Percentiles rank a stretch among this genome's conserved stretches.
Evolutionary conservation across 2,888 invertebrate genomes (phyloP).

Genomic region (Ypsolopha sequella): DNA sequence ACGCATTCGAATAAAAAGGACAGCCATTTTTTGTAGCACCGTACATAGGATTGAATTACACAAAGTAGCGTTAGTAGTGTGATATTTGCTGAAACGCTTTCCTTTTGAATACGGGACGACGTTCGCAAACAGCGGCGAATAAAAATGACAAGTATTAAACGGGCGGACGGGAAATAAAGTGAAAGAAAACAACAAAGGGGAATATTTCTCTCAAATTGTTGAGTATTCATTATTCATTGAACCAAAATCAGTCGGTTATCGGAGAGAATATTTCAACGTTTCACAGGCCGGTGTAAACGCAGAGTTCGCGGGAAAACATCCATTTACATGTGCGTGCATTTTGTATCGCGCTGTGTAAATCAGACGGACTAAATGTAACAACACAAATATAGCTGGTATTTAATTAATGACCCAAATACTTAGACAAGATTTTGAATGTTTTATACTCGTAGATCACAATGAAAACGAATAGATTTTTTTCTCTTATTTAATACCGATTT

Average conservation of each 20-base stretch:
- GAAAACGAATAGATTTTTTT: too few species aligned
- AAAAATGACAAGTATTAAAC: not conserved
- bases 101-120: too few species aligned
- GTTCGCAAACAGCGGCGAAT: too few species aligned
- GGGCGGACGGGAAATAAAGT: not conserved
- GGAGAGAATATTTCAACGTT: conserved; percentile 23
- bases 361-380: not conserved
- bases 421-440: too few species aligned
- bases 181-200: conserved; percentile 13
- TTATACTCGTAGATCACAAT: too few species aligned
- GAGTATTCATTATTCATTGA: conserved; percentile 41
- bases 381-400: not conserved
- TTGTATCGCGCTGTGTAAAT: not conserved
- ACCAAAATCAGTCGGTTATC: conserved; percentile 30
- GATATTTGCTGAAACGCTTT: not conserved
- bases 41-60: not conserved
- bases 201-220: conserved; percentile 40
- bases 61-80: not conserved
- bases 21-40: conserved; percentile 1
- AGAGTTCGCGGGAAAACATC: not conserved
- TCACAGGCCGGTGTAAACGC: conserved; percentile 4
- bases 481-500: too few species aligned
- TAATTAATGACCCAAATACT: too few species aligned
- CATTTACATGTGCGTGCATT: not conserved
- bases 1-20: conserved; percentile 34